phyloP scores from a whole-genome alignment of 1,140 invertebrate species.

The Venturia canescens region DNA sequence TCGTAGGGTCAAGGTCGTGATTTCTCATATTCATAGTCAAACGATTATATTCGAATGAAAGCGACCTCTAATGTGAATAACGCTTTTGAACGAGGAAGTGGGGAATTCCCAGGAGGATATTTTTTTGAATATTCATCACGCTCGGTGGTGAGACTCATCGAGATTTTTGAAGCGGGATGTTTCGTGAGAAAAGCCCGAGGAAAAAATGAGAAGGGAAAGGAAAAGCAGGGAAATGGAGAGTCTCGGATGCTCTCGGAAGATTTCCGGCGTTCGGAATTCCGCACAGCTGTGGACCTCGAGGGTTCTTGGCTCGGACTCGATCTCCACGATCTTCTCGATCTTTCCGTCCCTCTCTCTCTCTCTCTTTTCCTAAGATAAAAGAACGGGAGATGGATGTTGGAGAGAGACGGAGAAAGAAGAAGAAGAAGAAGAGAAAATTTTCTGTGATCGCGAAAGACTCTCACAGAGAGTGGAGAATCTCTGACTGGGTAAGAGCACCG shows the following conservation, averaged over 20 bases:
- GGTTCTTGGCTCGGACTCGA: neutral
- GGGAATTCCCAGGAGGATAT: no score
- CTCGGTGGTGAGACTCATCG: no score
- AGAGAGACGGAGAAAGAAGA: conserved; percentile 9
- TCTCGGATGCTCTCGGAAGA: neutral
- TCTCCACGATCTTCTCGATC: neutral
- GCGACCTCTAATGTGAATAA: neutral
- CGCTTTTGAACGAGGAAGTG: neutral
- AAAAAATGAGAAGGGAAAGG: neutral
- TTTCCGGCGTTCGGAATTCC: conserved; percentile 9
- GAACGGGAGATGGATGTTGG: neutral
- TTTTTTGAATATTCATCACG: no score
- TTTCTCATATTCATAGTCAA: conserved; percentile 54
- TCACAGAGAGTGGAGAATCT: neutral
- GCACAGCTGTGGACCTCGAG: neutral
- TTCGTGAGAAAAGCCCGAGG: neutral
- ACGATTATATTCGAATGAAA: neutral
- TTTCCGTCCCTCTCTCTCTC: neutral
- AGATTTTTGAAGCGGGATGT: no score
- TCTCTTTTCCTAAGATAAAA: neutral
- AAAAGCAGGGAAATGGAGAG: neutral
- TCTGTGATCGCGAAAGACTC: conserved; percentile 17
- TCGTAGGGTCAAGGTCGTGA: conserved; percentile 59
- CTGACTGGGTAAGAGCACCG: neutral
- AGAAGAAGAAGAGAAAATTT: conserved; percentile 14